These are phyloP conservation scores for Ciconia maguari DNA, from an alignment of 2,113 vertebrate species.

Conservation along the genomic window DNA sequence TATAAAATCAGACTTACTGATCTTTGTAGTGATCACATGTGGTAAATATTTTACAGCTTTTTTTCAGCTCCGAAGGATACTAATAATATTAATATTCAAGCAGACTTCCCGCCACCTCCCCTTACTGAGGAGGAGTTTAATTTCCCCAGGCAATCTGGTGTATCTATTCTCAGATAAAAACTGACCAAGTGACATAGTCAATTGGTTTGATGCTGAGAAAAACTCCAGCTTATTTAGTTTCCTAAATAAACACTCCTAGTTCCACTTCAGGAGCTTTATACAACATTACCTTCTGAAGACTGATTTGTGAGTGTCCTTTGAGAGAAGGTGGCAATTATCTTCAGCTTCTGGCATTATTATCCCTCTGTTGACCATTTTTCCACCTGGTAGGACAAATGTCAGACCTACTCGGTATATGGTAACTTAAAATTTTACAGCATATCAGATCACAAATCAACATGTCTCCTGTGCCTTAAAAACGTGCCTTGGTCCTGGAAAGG, in stretches of 20 bases:
- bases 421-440: neutral
- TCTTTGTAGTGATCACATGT: neutral
- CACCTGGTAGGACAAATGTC: neutral
- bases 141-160: neutral
- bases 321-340: neutral
- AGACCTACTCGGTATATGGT: neutral
- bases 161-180: neutral
- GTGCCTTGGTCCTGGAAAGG: neutral
- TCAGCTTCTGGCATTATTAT: neutral
- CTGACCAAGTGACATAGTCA: neutral
- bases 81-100: neutral
- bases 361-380: neutral
- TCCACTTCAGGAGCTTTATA: neutral
- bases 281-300: neutral
- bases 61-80: neutral
- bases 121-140: neutral
- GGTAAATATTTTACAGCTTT: slow-evolving; percentile 1
- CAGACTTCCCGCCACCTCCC: neutral
- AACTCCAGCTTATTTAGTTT: neutral
- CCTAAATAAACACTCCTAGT: neutral
- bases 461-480: neutral
- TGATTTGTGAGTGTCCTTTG: neutral
- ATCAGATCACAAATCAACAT: neutral
- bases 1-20: neutral
- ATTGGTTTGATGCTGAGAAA: neutral